phyloP scores from a whole-genome alignment of 2,113 vertebrate genomes.

The Burhinus oedicnemus region DNA sequence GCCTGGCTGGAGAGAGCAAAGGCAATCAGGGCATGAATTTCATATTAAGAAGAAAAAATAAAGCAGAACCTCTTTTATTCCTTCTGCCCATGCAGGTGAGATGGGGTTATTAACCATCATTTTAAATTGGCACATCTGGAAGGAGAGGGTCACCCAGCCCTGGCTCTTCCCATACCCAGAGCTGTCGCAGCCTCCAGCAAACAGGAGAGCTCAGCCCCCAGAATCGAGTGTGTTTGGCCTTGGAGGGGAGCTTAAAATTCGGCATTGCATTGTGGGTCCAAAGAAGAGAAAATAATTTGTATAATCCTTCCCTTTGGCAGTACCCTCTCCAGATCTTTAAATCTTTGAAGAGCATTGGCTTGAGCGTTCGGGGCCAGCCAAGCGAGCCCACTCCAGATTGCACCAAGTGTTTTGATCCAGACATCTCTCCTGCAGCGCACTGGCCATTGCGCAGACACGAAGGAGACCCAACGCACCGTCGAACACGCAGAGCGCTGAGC shows the following conservation, averaged over 20 bases:
- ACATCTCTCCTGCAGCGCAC: rapidly evolving
- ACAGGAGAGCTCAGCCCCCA: not conserved
- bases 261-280: not conserved
- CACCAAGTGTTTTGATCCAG: rapidly evolving
- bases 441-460: rapidly evolving
- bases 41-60: conserved; percentile 68
- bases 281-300: not conserved
- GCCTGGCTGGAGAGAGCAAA: conserved; percentile 10
- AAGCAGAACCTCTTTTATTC: conserved; percentile 41
- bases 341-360: not conserved
- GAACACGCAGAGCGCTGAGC: rapidly evolving
- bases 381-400: not conserved
- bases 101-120: not conserved
- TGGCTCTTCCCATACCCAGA: rapidly evolving
- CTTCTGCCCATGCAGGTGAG: conserved; percentile 1
- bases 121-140: not conserved
- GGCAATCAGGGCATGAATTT: conserved; percentile 70
- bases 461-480: rapidly evolving
- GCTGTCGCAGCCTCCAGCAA: not conserved
- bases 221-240: not conserved
- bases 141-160: not conserved
- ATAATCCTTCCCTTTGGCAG: not conserved
- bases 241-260: not conserved
- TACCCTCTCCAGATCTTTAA: not conserved
- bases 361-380: rapidly evolving